phyloP scores from a whole-genome alignment of 2,797 vertebrate species.

The Phalloptychus januarius region DNA sequence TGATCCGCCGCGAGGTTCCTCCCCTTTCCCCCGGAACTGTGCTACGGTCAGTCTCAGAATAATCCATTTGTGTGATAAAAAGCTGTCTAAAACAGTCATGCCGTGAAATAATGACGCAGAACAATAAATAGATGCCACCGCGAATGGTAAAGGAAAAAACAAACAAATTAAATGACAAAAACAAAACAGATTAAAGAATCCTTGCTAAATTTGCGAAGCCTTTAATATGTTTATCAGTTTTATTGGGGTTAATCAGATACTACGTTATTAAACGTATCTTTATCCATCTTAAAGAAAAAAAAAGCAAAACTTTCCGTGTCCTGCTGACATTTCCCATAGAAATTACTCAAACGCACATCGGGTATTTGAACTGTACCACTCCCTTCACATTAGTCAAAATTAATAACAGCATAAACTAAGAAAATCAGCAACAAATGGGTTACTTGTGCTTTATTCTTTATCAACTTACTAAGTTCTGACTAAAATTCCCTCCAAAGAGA shows the following conservation, averaged over 20 bases:
- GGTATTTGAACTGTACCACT: background rate
- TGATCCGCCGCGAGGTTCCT: slow-evolving; percentile 48
- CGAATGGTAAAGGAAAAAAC: background rate
- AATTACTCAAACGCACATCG: background rate
- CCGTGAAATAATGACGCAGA: background rate
- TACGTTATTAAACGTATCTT: background rate
- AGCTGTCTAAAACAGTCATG: background rate
- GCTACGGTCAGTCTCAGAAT: slow-evolving; percentile 42
- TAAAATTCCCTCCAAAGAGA: background rate
- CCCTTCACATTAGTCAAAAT: background rate
- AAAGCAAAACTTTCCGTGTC: background rate
- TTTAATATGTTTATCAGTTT: background rate
- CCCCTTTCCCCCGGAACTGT: slow-evolving; percentile 19
- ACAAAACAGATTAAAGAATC: background rate
- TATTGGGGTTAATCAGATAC: background rate
- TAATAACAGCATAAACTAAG: background rate
- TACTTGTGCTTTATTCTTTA: background rate
- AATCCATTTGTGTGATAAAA: background rate
- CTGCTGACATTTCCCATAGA: background rate
- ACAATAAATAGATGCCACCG: background rate
- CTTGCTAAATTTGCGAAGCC: background rate
- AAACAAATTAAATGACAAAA: background rate
- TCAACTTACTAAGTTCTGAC: background rate
- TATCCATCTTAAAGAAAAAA: background rate
- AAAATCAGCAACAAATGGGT: background rate